These are phyloP conservation scores for Cephus pygmeus DNA, from an alignment of 2,888 invertebrate genomes.

Conservation along the genomic window DNA sequence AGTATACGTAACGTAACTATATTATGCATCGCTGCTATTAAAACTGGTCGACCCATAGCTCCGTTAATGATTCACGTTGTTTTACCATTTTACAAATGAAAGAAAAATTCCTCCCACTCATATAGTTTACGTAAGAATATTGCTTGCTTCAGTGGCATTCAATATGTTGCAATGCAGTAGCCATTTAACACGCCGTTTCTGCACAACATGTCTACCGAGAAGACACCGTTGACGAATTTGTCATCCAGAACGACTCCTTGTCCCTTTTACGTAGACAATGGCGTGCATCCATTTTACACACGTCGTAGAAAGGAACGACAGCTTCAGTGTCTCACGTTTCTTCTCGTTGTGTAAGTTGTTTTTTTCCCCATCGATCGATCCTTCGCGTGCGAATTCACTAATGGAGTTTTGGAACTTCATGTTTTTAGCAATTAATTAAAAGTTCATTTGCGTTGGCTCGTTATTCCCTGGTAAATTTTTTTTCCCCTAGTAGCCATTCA, in stretches of 20 bases:
- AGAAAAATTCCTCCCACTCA: background rate
- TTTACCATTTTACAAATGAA: slow-evolving; percentile 8
- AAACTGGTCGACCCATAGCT: slow-evolving; percentile 7
- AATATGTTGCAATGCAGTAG: background rate
- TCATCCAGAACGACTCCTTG: slow-evolving; percentile 20
- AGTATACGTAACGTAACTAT: background rate
- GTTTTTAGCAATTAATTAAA: background rate
- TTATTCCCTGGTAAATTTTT: background rate
- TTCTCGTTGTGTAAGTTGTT: slow-evolving; percentile 40
- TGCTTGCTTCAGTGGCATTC: background rate
- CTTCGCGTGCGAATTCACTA: background rate
- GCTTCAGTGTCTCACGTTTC: slow-evolving; percentile 39
- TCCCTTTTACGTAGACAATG: slow-evolving; percentile 36
- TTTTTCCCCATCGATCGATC: background rate
- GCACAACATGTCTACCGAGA: slow-evolving; percentile 39
- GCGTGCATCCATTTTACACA: slow-evolving; percentile 38
- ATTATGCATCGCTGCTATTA: slow-evolving; percentile 28
- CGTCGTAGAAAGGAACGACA: slow-evolving; percentile 38
- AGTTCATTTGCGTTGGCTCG: background rate
- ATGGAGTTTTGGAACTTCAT: background rate
- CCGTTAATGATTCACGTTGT: slow-evolving; percentile 17
- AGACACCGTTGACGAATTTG: slow-evolving; percentile 37
- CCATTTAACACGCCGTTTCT: background rate
- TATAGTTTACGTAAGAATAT: background rate
- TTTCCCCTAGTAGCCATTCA: background rate